phyloP scores from a whole-genome alignment of 2,888 invertebrate species.

The Myathropa florea region DNA sequence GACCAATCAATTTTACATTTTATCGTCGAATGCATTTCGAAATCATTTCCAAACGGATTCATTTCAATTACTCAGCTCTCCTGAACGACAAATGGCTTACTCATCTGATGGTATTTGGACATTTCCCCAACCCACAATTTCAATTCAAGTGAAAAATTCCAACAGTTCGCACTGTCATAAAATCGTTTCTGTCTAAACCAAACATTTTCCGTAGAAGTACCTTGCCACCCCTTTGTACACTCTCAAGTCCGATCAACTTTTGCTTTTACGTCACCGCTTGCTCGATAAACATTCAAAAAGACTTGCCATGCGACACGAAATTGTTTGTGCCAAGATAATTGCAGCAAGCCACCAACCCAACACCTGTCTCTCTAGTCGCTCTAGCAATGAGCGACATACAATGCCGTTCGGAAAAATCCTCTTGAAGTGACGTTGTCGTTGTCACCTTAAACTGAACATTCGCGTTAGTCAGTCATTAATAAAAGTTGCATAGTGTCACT shows the following conservation, averaged over 20 bases:
- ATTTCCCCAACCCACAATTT: slow-evolving; percentile 13
- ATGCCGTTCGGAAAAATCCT: not conserved
- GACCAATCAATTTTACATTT: slow-evolving; percentile 10
- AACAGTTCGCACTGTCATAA: slow-evolving; percentile 33
- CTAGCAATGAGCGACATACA: not conserved
- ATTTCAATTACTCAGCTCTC: not conserved
- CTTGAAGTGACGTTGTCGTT: not conserved
- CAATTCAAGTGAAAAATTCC: slow-evolving; percentile 24
- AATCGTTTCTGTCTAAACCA: not conserved
- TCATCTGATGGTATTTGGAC: not conserved
- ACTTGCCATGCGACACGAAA: slow-evolving; percentile 41
- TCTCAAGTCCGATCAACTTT: slow-evolving; percentile 3
- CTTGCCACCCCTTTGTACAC: not conserved
- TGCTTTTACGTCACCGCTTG: slow-evolving; percentile 49
- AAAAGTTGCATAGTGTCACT: slow-evolving; percentile 20
- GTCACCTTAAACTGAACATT: slow-evolving; percentile 15
- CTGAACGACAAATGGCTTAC: not conserved
- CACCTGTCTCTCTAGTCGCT: slow-evolving; percentile 28
- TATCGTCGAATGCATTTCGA: not conserved
- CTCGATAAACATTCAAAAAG: slow-evolving; percentile 2
- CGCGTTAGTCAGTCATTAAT: slow-evolving; percentile 36
- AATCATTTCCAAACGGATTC: not conserved
- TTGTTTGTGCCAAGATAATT: slow-evolving; percentile 58
- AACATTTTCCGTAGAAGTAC: not conserved
- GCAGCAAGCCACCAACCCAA: slow-evolving; percentile 18